A percentile compares a stretch with the other conserved stretches of the same genome.
These are phyloP conservation scores for Xenotilapia flavipinnis DNA, from an alignment of 2,113 vertebrate genomes.

Conservation along the genomic window DNA sequence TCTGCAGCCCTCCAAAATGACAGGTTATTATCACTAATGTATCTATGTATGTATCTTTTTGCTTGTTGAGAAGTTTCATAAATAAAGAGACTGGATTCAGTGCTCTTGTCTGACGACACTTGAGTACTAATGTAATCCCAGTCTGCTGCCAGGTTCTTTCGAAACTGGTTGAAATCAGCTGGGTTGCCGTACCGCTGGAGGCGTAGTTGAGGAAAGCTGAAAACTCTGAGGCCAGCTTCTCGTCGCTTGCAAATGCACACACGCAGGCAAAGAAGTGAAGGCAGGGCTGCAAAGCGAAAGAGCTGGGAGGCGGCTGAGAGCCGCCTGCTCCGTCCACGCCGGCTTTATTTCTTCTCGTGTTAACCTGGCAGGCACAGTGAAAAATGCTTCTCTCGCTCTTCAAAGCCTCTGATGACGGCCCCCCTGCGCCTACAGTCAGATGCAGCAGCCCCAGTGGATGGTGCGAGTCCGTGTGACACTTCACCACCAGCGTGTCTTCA, in stretches of 20 bases:
- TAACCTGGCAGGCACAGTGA: slow-evolving; percentile 54
- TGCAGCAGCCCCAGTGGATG: slow-evolving; percentile 84
- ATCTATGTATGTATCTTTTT: not conserved
- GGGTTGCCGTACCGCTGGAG: slow-evolving; percentile 58
- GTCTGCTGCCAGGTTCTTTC: not conserved
- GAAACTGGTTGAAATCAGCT: not conserved
- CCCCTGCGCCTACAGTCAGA: slow-evolving; percentile 65
- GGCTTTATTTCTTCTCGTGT: not conserved
- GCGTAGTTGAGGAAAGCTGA: slow-evolving; percentile 76
- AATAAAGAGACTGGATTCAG: not conserved
- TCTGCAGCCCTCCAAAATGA: not conserved
- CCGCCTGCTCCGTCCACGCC: not conserved
- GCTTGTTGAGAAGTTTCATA: not conserved
- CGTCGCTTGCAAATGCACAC: slow-evolving; percentile 86
- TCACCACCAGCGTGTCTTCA: slow-evolving; percentile 80
- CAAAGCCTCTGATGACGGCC: not conserved
- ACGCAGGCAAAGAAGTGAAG: slow-evolving; percentile 92
- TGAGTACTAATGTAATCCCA: not conserved
- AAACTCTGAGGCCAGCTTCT: slow-evolving; percentile 83
- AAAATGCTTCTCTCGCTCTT: slow-evolving; percentile 49
- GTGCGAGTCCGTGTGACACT: slow-evolving; percentile 75
- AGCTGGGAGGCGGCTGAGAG: not conserved
- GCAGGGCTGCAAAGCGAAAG: slow-evolving; percentile 57
- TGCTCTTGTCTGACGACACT: not conserved
- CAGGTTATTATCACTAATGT: not conserved